phyloP scores from a whole-genome alignment of 2,797 vertebrate genomes.

The Aldrovandia affinis region DNA sequence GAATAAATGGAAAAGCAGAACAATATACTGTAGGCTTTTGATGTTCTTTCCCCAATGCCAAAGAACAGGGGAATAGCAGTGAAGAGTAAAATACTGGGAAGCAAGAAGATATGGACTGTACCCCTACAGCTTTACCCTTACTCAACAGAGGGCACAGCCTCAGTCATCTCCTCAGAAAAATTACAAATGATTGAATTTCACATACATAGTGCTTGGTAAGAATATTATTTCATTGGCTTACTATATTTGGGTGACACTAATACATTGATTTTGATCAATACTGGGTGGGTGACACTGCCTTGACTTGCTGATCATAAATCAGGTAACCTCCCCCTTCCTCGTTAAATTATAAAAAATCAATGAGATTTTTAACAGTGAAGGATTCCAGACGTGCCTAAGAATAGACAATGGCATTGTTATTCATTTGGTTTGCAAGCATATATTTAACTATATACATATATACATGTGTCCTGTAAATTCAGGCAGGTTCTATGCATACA shows the following conservation, averaged over 20 bases:
- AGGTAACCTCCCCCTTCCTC: neutral
- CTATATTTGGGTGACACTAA: constrained; percentile 9
- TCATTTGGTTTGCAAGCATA: neutral
- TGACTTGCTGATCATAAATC: constrained; percentile 4
- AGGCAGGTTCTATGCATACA: neutral
- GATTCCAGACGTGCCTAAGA: neutral
- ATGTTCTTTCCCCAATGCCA: neutral
- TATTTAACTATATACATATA: neutral
- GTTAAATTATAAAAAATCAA: constrained; percentile 24
- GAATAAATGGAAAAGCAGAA: neutral
- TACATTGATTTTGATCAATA: constrained; percentile 16
- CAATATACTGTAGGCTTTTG: neutral
- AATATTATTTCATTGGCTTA: neutral
- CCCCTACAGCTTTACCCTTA: neutral
- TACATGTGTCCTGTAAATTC: neutral
- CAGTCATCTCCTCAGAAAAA: constrained; percentile 1
- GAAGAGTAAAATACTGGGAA: neutral
- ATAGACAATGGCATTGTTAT: constrained; percentile 1
- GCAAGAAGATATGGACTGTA: neutral
- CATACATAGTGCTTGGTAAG: neutral
- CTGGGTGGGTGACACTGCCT: neutral
- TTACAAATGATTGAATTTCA: constrained; percentile 1
- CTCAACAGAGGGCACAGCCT: neutral
- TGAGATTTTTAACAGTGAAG: neutral
- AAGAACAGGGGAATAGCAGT: neutral